A percentile compares a stretch with the other conserved stretches of the same genome.
Evolutionary conservation across 2,113 vertebrate species (phyloP).

Genomic region (Leptobrachium ailaonicum): DNA sequence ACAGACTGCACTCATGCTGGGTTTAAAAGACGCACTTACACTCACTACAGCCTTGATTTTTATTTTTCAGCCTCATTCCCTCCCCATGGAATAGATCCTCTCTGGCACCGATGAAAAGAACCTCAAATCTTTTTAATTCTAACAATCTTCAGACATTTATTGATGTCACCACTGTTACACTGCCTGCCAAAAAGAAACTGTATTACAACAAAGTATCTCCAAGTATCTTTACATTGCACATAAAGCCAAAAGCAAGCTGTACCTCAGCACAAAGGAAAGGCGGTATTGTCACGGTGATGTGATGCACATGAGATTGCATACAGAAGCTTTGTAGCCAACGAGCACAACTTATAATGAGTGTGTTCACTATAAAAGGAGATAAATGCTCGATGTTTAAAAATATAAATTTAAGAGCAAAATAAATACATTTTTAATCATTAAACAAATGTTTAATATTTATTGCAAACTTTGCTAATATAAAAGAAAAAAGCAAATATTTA

Average conservation of each 20-base stretch:
- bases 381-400: too few relatives aligned
- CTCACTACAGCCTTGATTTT: conserved; percentile 30
- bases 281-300: not conserved
- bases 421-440: too few relatives aligned
- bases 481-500: too few relatives aligned
- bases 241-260: not conserved
- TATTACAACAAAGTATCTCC: conserved; percentile 21
- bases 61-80: conserved; percentile 33
- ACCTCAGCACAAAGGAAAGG: not conserved
- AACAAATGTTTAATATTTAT: too few relatives aligned
- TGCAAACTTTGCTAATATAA: too few relatives aligned
- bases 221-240: conserved; percentile 6
- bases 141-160: conserved; percentile 37
- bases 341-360: too few relatives aligned
- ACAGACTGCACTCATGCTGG: conserved; percentile 28
- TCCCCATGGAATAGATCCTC: conserved; percentile 31
- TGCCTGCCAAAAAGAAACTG: conserved; percentile 7
- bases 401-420: too few relatives aligned
- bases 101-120: conserved; percentile 37
- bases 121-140: conserved; percentile 14
- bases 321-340: too few relatives aligned
- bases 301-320: not conserved
- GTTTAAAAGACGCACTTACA: conserved; percentile 37
- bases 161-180: conserved; percentile 21
- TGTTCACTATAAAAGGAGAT: too few relatives aligned